Evolutionary conservation across 2,888 invertebrate genomes (phyloP), one percentile per base, ranked within the genome.

Genomic region (Elgonia sp.): DNA sequence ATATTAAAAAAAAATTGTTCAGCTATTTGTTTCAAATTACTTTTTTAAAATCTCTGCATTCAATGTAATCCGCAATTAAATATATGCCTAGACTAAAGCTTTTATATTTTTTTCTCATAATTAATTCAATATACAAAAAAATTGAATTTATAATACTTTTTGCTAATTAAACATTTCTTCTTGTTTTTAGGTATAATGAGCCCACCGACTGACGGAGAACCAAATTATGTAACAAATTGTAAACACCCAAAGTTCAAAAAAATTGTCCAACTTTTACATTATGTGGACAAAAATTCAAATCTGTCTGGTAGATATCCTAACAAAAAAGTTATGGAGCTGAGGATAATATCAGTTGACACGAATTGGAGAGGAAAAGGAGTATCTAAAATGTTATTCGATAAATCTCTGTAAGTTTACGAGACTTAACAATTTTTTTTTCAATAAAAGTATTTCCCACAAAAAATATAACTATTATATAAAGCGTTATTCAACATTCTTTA

Each of bases 291-390:
- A 76, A 95, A 95, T 21, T 95, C 96, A 0, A 95, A 95, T 79
- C 94, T 96, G 0, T 96, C 96, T 93, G 95, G 95, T 86, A 95
- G 95, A 91, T 97, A 95, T 91, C 96, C 96, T 0, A 95, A 95
- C 5, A 92, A 96, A 40, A 95, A 95, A 50, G 93, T 96, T 57
- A 94, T 97, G 72, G 96, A 96, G 73, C 95, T 97, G 16, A 96
- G 96, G 91, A 96, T 97, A 50, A 94, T 97, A 0, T 96, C 97
- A 0, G 97, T 97, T 0, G 96, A 97, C 90, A 95, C 95, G 0
- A 95, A 95, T 16, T 97, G 96, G 95, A 95, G 97, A 88, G 96
- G 96, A 69, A 95, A 95, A 89, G 97, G 97, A 3, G 96, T 97
- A 84, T 97, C 96, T 91, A 96, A 96, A 89, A 95, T 95, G 21